Evolutionary conservation across 2,797 vertebrate species (phyloP).

Genomic region (Notoglanidium macrostoma): DNA sequence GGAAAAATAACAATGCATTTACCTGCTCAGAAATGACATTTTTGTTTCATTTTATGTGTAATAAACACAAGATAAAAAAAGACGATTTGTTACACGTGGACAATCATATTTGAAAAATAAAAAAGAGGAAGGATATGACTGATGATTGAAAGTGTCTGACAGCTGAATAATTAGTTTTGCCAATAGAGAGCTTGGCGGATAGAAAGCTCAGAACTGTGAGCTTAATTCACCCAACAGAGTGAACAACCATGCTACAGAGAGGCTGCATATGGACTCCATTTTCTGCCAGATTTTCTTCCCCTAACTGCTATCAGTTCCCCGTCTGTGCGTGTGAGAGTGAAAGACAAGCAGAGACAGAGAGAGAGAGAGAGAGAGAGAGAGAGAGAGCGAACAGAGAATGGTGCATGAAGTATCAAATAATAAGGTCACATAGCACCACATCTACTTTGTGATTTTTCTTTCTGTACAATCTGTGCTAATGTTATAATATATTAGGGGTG

Average conservation of each 20-base stretch:
- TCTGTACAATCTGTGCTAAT: neutral
- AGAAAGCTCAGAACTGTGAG: constrained; percentile 57
- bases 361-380: neutral
- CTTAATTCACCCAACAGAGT: constrained; percentile 68
- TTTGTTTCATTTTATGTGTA: constrained; percentile 14
- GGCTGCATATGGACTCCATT: constrained; percentile 66
- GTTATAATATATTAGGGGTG: neutral
- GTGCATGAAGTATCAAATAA: neutral
- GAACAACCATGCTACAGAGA: constrained; percentile 62
- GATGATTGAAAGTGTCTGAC: constrained; percentile 36
- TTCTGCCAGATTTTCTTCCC: constrained; percentile 63
- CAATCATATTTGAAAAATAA: neutral
- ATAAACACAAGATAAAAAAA: neutral
- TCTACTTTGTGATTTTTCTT: neutral
- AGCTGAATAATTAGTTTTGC: constrained; percentile 50
- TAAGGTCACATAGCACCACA: neutral
- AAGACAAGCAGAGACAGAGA: neutral
- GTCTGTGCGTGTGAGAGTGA: constrained; percentile 17
- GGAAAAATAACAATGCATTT: neutral
- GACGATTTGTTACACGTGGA: neutral
- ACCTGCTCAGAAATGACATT: constrained; percentile 18
- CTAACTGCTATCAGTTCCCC: constrained; percentile 46
- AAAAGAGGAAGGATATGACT: constrained; percentile 15
- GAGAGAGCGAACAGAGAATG: neutral
- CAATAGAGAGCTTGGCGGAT: constrained; percentile 64